A percentile compares a stretch with the other conserved stretches of the same genome.
These are phyloP conservation scores for Lordiphosa andalusiaca DNA, from an alignment of 2,888 invertebrate species.

Conservation along the genomic window DNA sequence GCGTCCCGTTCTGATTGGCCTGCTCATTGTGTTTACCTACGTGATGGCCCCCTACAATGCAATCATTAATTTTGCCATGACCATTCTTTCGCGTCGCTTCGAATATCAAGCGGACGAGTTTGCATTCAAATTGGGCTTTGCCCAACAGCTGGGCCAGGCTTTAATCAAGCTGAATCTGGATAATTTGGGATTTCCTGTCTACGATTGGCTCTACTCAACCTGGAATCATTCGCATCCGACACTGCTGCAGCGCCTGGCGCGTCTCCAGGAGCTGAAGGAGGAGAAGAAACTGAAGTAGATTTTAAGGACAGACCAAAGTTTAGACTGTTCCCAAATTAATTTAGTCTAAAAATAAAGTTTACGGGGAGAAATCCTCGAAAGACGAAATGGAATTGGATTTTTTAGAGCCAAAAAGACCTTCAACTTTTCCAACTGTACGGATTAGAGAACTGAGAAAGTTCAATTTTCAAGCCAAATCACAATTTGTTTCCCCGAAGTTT, in stretches of 20 bases:
- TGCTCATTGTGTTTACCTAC: conserved; percentile 93
- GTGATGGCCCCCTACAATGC: conserved; percentile 96
- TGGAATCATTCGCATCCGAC: conserved; percentile 99
- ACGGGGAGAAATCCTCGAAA: not conserved
- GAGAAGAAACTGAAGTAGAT: conserved; percentile 41
- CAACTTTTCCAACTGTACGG: no score
- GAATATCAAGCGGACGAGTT: conserved; percentile 98
- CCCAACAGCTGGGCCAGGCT: conserved; percentile 88
- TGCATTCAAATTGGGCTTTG: conserved; percentile 90
- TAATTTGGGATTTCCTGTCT: conserved; percentile 97
- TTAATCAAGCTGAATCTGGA: conserved; percentile 96
- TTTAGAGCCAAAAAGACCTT: no score
- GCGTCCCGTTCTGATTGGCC: conserved; percentile 94
- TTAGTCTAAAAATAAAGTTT: conserved; percentile 11
- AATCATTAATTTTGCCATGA: conserved; percentile 90
- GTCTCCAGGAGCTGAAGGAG: conserved; percentile 64
- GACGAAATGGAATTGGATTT: conserved; percentile 4
- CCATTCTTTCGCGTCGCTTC: conserved; percentile 90
- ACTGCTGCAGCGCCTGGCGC: conserved; percentile 91
- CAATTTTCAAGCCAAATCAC: no score
- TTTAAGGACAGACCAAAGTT: conserved; percentile 56
- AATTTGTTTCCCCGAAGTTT: no score
- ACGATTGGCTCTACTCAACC: conserved; percentile 94
- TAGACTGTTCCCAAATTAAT: conserved; percentile 29
- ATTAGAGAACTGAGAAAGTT: no score